phyloP scores from a whole-genome alignment of 2,113 vertebrate genomes.

The Spheniscus mendiculus region DNA sequence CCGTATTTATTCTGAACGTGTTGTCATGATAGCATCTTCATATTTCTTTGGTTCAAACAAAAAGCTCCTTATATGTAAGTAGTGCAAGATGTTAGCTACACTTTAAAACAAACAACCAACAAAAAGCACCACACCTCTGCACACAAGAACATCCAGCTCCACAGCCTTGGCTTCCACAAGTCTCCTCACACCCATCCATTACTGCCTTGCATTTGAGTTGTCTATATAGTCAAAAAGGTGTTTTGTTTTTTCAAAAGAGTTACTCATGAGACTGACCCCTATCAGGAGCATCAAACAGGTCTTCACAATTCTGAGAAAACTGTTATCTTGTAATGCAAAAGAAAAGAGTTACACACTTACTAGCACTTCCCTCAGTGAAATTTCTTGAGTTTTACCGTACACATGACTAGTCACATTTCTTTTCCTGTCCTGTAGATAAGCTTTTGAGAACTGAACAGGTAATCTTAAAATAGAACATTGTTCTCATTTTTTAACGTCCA shows the following conservation, averaged over 20 bases:
- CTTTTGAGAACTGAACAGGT: background rate
- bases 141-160: background rate
- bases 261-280: background rate
- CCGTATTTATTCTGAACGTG: background rate
- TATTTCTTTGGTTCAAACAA: background rate
- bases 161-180: background rate
- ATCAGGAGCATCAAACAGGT: slow-evolving; percentile 20
- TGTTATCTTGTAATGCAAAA: background rate
- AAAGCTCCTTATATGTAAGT: background rate
- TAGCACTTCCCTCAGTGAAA: background rate
- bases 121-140: background rate
- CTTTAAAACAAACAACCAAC: background rate
- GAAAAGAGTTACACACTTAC: background rate
- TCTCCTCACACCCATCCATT: background rate
- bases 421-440: background rate
- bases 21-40: background rate
- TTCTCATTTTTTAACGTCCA: background rate
- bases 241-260: background rate
- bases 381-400: background rate
- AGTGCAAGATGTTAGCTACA: background rate
- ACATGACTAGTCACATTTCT: background rate
- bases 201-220: background rate
- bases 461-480: slow-evolving; percentile 6
- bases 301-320: background rate
- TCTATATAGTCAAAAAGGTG: background rate